phyloP scores from a whole-genome alignment of 2,113 vertebrate species.

The Mirounga angustirostris region DNA sequence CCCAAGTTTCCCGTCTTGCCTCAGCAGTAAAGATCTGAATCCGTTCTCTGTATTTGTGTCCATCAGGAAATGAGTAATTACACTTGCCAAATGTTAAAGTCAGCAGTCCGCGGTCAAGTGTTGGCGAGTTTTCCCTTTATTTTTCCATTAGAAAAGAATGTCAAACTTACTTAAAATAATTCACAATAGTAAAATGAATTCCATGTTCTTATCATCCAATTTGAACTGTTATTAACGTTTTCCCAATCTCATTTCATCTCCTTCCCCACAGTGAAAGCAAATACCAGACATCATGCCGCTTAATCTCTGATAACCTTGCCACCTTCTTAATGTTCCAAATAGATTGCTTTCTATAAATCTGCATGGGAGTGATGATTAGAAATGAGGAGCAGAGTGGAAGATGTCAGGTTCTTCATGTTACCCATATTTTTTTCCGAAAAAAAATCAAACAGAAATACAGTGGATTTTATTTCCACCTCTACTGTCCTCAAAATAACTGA shows the following conservation, averaged over 20 bases:
- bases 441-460: background rate
- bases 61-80: background rate
- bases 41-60: background rate
- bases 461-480: background rate
- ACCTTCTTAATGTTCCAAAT: background rate
- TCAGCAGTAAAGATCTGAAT: background rate
- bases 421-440: background rate
- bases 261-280: background rate
- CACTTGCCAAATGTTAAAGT: background rate
- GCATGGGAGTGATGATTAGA: background rate
- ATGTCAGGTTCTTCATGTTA: background rate
- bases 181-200: background rate
- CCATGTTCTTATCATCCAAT: background rate
- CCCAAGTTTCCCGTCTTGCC: too few relatives aligned
- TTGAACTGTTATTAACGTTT: background rate
- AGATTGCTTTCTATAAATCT: background rate
- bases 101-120: background rate
- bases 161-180: background rate
- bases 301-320: background rate
- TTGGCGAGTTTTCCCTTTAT: background rate
- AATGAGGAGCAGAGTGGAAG: background rate
- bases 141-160: background rate
- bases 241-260: background rate
- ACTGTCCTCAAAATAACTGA: background rate
- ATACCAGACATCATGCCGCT: background rate